Evolutionary conservation across 2,797 vertebrate species (phyloP).

Genomic region (Tympanoctomys barrerae): DNA sequence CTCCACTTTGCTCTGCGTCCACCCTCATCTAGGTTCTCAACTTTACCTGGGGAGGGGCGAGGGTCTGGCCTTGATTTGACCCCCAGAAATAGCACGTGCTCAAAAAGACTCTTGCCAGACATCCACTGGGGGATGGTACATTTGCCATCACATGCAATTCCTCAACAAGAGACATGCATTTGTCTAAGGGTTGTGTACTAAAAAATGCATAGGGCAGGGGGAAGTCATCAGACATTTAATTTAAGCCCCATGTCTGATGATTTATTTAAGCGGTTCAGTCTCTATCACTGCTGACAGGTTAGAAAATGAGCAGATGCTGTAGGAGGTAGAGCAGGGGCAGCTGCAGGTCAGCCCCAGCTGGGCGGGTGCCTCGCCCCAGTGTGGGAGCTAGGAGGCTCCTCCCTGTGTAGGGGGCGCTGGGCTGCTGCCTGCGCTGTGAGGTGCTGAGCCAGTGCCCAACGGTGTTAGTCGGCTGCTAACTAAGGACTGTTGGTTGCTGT

Average conservation of each 20-base stretch:
- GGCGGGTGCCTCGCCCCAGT: rapidly evolving
- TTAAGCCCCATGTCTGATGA: neutral
- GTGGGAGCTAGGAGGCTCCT: rapidly evolving
- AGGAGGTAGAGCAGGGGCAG: neutral
- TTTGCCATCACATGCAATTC: neutral
- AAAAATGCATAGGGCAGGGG: neutral
- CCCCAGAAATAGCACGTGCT: rapidly evolving
- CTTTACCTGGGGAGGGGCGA: neutral
- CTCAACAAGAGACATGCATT: neutral
- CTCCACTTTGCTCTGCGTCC: rapidly evolving
- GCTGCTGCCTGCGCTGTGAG: rapidly evolving
- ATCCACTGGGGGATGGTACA: no score
- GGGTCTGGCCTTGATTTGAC: neutral
- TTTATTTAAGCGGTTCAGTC: neutral
- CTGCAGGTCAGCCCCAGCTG: neutral
- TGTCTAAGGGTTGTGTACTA: neutral
- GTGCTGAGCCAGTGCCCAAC: rapidly evolving
- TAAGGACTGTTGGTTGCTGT: rapidly evolving
- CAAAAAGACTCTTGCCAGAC: rapidly evolving
- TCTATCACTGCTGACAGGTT: neutral
- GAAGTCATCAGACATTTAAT: neutral
- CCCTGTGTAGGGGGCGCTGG: rapidly evolving
- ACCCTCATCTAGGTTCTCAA: rapidly evolving
- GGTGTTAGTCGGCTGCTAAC: rapidly evolving
- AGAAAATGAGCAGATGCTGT: neutral